A percentile compares a stretch with the other conserved stretches of the same genome.
Conservation (phyloP, 2,113 vertebrate genomes). For the Cygnus atratus region DNA sequence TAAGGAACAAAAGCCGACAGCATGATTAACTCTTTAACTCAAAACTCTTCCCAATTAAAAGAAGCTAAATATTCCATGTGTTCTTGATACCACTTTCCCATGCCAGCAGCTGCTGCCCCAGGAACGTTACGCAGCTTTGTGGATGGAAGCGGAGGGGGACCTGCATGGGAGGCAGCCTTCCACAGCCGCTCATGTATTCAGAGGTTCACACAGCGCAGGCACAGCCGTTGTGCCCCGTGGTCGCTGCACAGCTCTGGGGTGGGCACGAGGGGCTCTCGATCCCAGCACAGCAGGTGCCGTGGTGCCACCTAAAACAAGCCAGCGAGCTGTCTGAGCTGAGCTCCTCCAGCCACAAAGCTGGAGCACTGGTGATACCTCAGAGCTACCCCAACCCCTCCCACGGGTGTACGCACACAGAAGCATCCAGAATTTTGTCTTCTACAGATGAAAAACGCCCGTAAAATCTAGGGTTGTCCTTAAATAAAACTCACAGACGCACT, state of each 20-base stretch:
- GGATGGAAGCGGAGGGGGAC: fast-evolving
- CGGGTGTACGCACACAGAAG: background rate
- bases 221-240: fast-evolving
- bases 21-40: slow-evolving; percentile 12
- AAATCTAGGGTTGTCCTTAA: background rate
- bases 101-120: background rate
- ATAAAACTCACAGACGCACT: fast-evolving
- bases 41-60: background rate
- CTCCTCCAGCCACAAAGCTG: background rate
- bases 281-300: fast-evolving
- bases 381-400: background rate
- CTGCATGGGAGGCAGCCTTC: background rate
- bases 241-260: fast-evolving
- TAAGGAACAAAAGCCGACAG: background rate
- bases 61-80: background rate
- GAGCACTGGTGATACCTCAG: background rate
- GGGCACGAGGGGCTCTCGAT: fast-evolving
- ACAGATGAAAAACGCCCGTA: fast-evolving
- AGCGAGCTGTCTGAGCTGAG: fast-evolving
- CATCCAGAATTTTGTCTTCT: background rate
- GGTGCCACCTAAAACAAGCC: background rate
- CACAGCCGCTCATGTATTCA: background rate
- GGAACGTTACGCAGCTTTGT: fast-evolving
- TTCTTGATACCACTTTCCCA: background rate
- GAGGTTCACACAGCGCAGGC: background rate